Conservation (phyloP, 2,113 vertebrate genomes). For the Struthio camelus region DNA sequence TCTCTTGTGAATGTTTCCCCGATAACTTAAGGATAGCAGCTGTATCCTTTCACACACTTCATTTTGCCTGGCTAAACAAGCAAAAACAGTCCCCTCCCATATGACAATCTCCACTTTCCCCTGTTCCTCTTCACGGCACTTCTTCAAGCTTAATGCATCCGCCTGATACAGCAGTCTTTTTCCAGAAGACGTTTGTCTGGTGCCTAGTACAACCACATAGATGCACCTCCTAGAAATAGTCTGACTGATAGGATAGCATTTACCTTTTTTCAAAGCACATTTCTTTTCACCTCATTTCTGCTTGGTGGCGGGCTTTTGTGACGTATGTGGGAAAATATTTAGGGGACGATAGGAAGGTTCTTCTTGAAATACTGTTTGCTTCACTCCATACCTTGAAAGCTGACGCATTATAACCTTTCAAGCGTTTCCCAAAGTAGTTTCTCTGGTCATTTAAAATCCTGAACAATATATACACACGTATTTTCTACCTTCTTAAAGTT, state of each 20-base stretch:
- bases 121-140: background rate
- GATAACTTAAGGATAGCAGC: background rate
- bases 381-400: background rate
- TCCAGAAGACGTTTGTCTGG: too few relatives aligned
- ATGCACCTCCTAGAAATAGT: background rate
- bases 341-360: background rate
- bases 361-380: background rate
- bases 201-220: background rate
- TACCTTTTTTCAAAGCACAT: background rate
- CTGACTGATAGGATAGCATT: too few relatives aligned
- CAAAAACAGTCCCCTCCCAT: background rate
- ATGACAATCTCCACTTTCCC: background rate
- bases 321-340: background rate
- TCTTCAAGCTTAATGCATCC: background rate
- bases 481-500: background rate
- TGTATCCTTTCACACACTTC: background rate
- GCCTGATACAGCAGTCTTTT: background rate
- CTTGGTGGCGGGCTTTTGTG: background rate
- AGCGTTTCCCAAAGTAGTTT: background rate
- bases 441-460: background rate
- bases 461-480: fast-evolving
- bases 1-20: background rate
- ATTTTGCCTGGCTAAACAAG: background rate
- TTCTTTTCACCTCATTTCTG: background rate
- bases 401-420: background rate